phyloP scores from a whole-genome alignment of 2,113 vertebrate genomes.

The Perca fluviatilis region DNA sequence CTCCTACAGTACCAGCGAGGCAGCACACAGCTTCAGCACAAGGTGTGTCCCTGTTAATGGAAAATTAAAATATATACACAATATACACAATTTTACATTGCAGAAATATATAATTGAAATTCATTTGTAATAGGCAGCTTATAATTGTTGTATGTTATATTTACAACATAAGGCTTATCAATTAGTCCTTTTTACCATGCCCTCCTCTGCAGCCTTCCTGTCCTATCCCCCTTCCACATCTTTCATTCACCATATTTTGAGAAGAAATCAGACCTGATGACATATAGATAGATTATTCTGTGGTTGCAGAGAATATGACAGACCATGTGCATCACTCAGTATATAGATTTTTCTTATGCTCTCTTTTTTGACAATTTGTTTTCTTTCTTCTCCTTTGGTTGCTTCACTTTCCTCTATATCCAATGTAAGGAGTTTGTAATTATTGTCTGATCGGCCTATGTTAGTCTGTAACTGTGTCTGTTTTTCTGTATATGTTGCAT shows the following conservation, averaged over 20 bases:
- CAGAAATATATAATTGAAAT: neutral
- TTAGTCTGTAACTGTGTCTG: neutral
- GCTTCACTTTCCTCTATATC: constrained; percentile 2
- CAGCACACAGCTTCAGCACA: constrained; percentile 82
- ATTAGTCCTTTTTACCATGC: neutral
- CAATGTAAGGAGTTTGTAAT: constrained; percentile 19
- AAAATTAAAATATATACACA: neutral
- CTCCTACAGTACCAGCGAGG: constrained; percentile 84
- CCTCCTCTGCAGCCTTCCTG: neutral
- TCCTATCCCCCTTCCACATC: no score
- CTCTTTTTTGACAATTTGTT: neutral
- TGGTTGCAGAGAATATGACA: constrained; percentile 9
- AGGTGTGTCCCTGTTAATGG: constrained; percentile 73
- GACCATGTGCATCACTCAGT: neutral
- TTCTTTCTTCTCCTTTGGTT: constrained; percentile 17
- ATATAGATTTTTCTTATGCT: neutral
- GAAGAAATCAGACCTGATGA: neutral
- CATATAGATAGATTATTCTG: constrained; percentile 3
- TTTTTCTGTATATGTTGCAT: constrained; percentile 4
- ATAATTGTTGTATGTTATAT: neutral
- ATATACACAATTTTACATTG: neutral
- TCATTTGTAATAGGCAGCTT: neutral
- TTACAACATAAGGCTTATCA: neutral
- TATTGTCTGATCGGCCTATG: constrained; percentile 35
- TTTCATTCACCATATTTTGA: neutral